Percentiles rank a stretch among this genome's conserved stretches.
Conservation (phyloP, 2,113 vertebrate species). For the Trematomus loennbergii region DNA sequence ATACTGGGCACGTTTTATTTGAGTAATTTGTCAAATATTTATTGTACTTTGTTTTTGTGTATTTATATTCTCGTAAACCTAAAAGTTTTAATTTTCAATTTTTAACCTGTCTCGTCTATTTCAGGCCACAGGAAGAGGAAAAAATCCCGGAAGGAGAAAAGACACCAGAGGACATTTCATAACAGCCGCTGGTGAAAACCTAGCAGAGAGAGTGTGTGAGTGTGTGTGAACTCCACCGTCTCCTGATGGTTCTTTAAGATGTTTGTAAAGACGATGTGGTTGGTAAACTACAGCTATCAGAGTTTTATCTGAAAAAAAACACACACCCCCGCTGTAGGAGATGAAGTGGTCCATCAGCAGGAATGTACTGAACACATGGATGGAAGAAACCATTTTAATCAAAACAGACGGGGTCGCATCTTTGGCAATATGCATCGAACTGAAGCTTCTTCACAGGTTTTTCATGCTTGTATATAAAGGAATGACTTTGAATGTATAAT, state of each 20-base stretch:
- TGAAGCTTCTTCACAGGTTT: conserved; percentile 21
- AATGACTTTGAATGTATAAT: conserved; percentile 54
- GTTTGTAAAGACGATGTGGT: conserved; percentile 36
- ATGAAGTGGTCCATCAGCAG: conserved; percentile 4
- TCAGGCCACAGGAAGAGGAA: conserved; percentile 91
- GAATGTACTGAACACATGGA: conserved; percentile 18
- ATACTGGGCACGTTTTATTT: too few relatives aligned
- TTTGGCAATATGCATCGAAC: conserved; percentile 15
- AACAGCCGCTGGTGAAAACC: conserved; percentile 80
- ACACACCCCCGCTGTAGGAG: neutral
- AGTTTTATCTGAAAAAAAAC: conserved; percentile 72
- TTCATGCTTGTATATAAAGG: conserved; percentile 34
- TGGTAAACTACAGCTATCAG: conserved; percentile 52
- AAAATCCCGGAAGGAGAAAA: conserved; percentile 88
- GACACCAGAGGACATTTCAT: conserved; percentile 86
- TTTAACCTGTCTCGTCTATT: conserved; percentile 17
- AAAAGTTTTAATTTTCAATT: neutral
- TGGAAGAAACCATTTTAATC: conserved; percentile 18
- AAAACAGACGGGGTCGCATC: neutral
- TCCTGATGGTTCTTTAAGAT: conserved; percentile 28
- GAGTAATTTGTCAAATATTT: too few relatives aligned
- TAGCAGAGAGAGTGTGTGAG: conserved; percentile 56
- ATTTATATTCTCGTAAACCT: too few relatives aligned
- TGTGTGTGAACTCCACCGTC: neutral
- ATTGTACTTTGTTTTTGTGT: too few relatives aligned